A percentile compares a stretch with the other conserved stretches of the same genome.
phyloP scores from a whole-genome alignment of 2,888 invertebrate genomes.

The Cerastis rubricosa region DNA sequence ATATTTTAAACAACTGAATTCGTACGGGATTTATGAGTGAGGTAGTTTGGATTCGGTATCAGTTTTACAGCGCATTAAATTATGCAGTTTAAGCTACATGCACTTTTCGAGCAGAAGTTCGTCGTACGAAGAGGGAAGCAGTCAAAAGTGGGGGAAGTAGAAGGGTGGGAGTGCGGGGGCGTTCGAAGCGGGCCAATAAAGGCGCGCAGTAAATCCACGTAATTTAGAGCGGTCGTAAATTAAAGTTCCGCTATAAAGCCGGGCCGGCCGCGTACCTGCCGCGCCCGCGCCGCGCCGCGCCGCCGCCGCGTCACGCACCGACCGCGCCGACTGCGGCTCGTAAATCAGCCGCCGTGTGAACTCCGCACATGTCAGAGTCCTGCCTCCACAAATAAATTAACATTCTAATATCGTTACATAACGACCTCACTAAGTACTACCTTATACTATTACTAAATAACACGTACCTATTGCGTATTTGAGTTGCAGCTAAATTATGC shows the following conservation, averaged over 20 bases:
- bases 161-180: slow-evolving; percentile 78
- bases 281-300: slow-evolving; percentile 76
- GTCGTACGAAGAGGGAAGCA: slow-evolving; percentile 75
- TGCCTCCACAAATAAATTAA: slow-evolving; percentile 64
- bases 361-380: slow-evolving; percentile 72
- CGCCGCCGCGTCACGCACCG: slow-evolving; percentile 71
- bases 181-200: slow-evolving; percentile 89
- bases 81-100: slow-evolving; percentile 78
- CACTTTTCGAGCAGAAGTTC: slow-evolving; percentile 77
- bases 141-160: slow-evolving; percentile 71
- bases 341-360: slow-evolving; percentile 82
- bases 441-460: slow-evolving; percentile 7
- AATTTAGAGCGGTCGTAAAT: slow-evolving; percentile 90
- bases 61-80: slow-evolving; percentile 79
- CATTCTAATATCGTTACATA: slow-evolving; percentile 57
- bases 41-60: slow-evolving; percentile 71
- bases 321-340: slow-evolving; percentile 70
- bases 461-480: slow-evolving; percentile 6
- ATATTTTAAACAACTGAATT: slow-evolving; percentile 65
- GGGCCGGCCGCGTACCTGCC: slow-evolving; percentile 86
- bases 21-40: slow-evolving; percentile 62
- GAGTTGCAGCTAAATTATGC: slow-evolving; percentile 5
- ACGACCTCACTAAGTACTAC: slow-evolving; percentile 31
- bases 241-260: slow-evolving; percentile 89
- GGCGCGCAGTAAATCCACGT: slow-evolving; percentile 90